Percentiles rank a stretch among this genome's conserved stretches.
Evolutionary conservation across 2,113 vertebrate genomes (phyloP).

Genomic region (Mesocricetus auratus): DNA sequence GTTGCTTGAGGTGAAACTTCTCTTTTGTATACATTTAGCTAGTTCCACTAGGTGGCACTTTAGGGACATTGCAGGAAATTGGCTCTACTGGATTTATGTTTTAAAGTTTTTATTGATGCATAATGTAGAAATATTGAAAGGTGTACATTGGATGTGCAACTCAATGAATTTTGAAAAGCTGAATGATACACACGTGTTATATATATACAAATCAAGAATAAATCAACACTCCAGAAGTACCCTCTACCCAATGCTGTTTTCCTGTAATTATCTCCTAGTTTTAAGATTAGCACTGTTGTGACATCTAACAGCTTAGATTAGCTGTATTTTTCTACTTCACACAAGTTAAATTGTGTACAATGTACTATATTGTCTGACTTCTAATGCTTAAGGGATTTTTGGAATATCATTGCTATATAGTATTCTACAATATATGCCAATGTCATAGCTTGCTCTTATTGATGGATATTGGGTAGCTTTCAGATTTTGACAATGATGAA

Average conservation of each 20-base stretch:
- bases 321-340: conserved; percentile 24
- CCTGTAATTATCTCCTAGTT: neutral
- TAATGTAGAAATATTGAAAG: neutral
- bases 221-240: neutral
- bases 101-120: conserved; percentile 48
- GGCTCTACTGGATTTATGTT: conserved; percentile 54
- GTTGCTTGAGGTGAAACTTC: neutral
- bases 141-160: neutral
- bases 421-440: conserved; percentile 41
- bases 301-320: conserved; percentile 33
- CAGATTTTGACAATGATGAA: conserved; percentile 26
- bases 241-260: neutral
- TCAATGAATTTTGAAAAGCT: conserved; percentile 44
- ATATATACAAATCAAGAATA: conserved; percentile 40
- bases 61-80: conserved; percentile 79
- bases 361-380: conserved; percentile 31
- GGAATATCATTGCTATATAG: conserved; percentile 28
- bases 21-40: conserved; percentile 37
- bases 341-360: neutral
- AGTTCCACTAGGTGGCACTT: conserved; percentile 89
- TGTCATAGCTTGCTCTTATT: conserved; percentile 23
- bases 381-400: conserved; percentile 7
- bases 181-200: conserved; percentile 24
- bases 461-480: conserved; percentile 33
- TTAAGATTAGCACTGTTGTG: neutral